These are phyloP conservation scores for Heliconius sara DNA, from an alignment of 2,888 invertebrate species.

Conservation along the genomic window DNA sequence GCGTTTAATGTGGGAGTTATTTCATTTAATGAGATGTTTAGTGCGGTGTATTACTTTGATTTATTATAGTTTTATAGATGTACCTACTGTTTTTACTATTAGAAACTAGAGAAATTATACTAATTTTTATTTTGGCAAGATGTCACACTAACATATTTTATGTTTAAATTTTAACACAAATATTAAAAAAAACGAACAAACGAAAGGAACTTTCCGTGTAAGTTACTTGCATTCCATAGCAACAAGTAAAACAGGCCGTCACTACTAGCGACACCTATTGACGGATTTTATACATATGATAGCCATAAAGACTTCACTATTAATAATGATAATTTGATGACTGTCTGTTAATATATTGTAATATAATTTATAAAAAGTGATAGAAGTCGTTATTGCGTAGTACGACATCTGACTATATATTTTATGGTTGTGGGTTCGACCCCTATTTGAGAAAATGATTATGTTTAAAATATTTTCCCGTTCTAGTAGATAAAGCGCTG, in stretches of 20 bases:
- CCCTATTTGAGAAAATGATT: too few relatives aligned
- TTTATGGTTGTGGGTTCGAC: too few relatives aligned
- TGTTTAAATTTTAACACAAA: background rate
- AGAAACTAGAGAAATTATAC: too few relatives aligned
- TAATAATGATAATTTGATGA: background rate
- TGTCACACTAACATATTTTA: background rate
- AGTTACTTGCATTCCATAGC: background rate
- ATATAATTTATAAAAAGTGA: too few relatives aligned
- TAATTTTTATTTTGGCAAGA: background rate
- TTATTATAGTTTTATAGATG: background rate
- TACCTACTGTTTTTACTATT: background rate
- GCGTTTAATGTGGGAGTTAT: constrained; percentile 37
- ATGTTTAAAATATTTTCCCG: too few relatives aligned
- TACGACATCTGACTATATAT: too few relatives aligned
- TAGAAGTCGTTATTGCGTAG: too few relatives aligned
- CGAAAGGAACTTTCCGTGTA: background rate
- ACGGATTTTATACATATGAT: constrained; percentile 17
- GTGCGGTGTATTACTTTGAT: background rate
- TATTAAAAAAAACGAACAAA: background rate
- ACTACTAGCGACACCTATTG: constrained; percentile 54
- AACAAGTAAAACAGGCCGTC: background rate
- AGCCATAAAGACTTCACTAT: background rate
- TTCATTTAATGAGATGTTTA: constrained; percentile 21
- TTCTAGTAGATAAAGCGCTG: too few relatives aligned
- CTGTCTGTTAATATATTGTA: background rate